Conservation (phyloP, 2,113 vertebrate species). For the Trichomycterus rosablanca region DNA sequence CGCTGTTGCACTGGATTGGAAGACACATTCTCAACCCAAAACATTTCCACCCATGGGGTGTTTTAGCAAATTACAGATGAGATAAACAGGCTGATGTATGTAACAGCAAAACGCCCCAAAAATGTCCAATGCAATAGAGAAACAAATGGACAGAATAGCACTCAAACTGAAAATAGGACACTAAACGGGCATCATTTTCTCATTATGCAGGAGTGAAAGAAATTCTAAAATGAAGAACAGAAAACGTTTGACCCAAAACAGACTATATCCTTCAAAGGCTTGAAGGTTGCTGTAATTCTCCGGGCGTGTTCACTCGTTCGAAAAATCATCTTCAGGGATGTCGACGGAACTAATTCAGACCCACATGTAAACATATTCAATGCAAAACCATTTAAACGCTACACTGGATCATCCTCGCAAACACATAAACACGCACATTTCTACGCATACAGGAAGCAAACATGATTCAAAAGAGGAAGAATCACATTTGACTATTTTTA, state of each 20-base stretch:
- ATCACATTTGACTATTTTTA: no score
- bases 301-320: slow-evolving; percentile 10
- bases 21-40: slow-evolving; percentile 72
- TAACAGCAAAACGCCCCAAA: not conserved
- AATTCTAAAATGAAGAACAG: slow-evolving; percentile 10
- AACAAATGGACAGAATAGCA: not conserved
- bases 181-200: not conserved
- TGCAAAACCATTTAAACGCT: slow-evolving; percentile 33
- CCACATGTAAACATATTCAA: slow-evolving; percentile 29
- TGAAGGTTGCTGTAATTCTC: slow-evolving; percentile 23
- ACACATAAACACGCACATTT: slow-evolving; percentile 27
- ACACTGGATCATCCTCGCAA: slow-evolving; percentile 39
- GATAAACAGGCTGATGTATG: slow-evolving; percentile 30
- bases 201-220: not conserved
- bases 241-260: slow-evolving; percentile 18
- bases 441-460: slow-evolving; percentile 8
- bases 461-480: no score
- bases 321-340: slow-evolving; percentile 9
- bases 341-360: slow-evolving; percentile 20
- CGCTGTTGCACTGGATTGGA: slow-evolving; percentile 81
- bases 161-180: not conserved
- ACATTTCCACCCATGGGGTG: slow-evolving; percentile 83
- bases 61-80: slow-evolving; percentile 72
- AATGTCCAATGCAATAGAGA: not conserved
- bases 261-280: slow-evolving; percentile 10